Evolutionary conservation across 2,888 invertebrate genomes (phyloP).

Genomic region (Cheilosia urbana): DNA sequence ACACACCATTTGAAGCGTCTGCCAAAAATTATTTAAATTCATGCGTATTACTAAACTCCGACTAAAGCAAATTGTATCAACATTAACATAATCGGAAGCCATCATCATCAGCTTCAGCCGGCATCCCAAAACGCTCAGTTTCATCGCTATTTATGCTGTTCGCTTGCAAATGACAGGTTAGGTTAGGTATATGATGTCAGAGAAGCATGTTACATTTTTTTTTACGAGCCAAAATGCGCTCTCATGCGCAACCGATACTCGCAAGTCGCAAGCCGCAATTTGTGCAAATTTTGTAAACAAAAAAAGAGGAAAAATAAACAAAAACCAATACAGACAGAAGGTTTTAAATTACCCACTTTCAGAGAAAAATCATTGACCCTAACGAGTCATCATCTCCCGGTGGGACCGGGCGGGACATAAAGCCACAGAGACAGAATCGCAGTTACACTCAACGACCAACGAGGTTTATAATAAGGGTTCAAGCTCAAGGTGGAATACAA

Average conservation of each 20-base stretch:
- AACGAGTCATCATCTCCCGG: background rate
- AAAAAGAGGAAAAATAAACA: background rate
- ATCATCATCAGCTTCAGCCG: background rate
- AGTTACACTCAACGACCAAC: background rate
- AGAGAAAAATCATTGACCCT: conserved; percentile 18
- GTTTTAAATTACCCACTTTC: conserved; percentile 1
- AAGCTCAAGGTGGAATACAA: background rate
- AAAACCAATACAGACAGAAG: conserved; percentile 3
- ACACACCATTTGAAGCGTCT: conserved; percentile 16
- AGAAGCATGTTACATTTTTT: background rate
- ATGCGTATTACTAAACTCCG: conserved; percentile 15
- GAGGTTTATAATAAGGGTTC: conserved; percentile 31
- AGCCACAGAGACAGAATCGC: conserved; percentile 3
- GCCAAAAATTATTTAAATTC: conserved; percentile 47
- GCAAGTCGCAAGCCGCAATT: background rate
- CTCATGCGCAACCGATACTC: conserved; percentile 16
- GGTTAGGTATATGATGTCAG: conserved; percentile 22
- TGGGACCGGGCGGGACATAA: background rate
- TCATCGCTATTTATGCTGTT: background rate
- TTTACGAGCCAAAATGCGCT: background rate
- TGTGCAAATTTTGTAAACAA: conserved; percentile 13
- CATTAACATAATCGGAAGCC: conserved; percentile 2
- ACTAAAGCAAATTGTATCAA: conserved; percentile 8
- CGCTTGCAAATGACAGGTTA: conserved; percentile 8
- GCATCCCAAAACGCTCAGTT: conserved; percentile 1